Conservation (phyloP, 2,888 invertebrate genomes). For the Orthonevra nobilis region DNA sequence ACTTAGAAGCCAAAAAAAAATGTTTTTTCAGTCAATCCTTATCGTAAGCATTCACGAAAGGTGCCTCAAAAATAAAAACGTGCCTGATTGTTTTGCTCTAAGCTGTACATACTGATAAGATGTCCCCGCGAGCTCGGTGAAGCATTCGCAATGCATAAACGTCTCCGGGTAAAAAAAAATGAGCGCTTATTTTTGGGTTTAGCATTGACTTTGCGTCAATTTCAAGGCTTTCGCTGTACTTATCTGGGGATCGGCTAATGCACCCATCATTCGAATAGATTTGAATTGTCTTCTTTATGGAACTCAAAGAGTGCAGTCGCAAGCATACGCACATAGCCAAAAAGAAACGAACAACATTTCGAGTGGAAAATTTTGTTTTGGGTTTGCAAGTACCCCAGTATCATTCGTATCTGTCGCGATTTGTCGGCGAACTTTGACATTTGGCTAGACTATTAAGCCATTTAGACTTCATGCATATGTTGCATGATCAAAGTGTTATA, state of each 20-base stretch:
- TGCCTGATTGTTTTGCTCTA: slow-evolving; percentile 46
- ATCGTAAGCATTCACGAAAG: too few relatives aligned
- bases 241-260: slow-evolving; percentile 64
- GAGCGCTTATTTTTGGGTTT: slow-evolving; percentile 49
- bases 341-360: background rate
- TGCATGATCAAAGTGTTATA: slow-evolving; percentile 38
- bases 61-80: too few relatives aligned
- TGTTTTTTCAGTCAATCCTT: too few relatives aligned
- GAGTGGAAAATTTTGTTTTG: background rate
- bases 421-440: slow-evolving; percentile 21
- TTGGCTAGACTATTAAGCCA: slow-evolving; percentile 1
- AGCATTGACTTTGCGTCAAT: slow-evolving; percentile 53
- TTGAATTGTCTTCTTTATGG: slow-evolving; percentile 20
- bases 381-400: slow-evolving; percentile 6
- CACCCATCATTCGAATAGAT: slow-evolving; percentile 31
- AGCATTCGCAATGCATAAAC: slow-evolving; percentile 43
- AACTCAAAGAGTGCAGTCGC: slow-evolving; percentile 58
- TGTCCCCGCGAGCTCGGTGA: slow-evolving; percentile 19
- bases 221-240: slow-evolving; percentile 55
- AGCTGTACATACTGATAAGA: slow-evolving; percentile 49
- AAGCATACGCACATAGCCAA: slow-evolving; percentile 10
- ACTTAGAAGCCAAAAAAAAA: too few relatives aligned
- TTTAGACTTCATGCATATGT: slow-evolving; percentile 35
- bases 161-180: slow-evolving; percentile 29
- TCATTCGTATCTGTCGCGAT: background rate